These are phyloP conservation scores for Dorcus parallelipipedus DNA, from an alignment of 2,888 invertebrate genomes.

Conservation along the genomic window DNA sequence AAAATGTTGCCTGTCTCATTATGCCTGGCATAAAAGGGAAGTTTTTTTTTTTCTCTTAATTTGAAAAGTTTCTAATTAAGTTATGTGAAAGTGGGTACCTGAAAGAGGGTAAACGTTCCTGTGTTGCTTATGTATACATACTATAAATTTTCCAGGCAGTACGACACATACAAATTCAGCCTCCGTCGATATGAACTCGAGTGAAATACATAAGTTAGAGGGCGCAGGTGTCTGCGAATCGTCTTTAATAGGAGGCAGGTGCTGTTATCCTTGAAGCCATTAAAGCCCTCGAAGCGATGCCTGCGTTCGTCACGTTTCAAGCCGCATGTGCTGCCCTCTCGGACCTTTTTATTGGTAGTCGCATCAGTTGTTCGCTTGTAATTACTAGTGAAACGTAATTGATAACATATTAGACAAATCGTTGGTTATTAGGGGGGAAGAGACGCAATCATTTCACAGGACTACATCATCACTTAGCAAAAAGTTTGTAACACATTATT, in stretches of 20 bases:
- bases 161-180: no score
- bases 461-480: background rate
- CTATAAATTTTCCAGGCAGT: no score
- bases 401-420: conserved; percentile 2
- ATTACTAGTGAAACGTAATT: conserved; percentile 1
- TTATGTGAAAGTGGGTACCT: no score
- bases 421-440: background rate
- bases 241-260: conserved; percentile 15
- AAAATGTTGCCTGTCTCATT: no score
- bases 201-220: conserved; percentile 4
- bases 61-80: no score
- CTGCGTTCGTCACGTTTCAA: conserved; percentile 7
- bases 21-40: no score
- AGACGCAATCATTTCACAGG: background rate
- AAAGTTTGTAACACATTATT: no score
- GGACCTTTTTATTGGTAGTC: conserved; percentile 1
- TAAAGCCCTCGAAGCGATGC: conserved; percentile 3
- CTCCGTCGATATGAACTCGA: background rate
- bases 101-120: no score
- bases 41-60: no score
- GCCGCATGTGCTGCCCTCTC: conserved; percentile 8
- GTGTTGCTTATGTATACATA: no score
- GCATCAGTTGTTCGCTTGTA: conserved; percentile 3
- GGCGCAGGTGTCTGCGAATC: conserved; percentile 13
- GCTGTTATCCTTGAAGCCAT: conserved; percentile 6